Evolutionary conservation across 1,140 invertebrate species (phyloP).

Genomic region (Linepithema humile): DNA sequence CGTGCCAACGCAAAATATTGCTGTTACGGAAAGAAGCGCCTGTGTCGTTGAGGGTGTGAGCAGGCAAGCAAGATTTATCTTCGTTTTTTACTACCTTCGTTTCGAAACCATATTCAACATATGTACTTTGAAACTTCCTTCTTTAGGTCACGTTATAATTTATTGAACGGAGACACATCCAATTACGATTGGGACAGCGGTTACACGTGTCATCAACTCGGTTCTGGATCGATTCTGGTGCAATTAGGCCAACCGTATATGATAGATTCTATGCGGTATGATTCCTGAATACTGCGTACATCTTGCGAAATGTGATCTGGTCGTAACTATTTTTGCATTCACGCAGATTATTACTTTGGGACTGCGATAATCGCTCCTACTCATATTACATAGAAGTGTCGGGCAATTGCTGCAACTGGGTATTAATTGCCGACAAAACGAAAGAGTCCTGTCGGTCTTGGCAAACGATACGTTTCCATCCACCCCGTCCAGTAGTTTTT

Average conservation of each 20-base stretch:
- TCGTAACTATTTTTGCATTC: conserved; percentile 16
- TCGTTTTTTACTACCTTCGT: conserved; percentile 12
- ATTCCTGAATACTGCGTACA: not conserved
- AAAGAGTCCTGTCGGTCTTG: conserved; percentile 93
- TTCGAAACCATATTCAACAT: conserved; percentile 15
- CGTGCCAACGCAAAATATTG: conserved; percentile 96
- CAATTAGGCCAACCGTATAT: conserved; percentile 98
- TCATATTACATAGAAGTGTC: conserved; percentile 98
- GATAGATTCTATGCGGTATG: conserved; percentile 93
- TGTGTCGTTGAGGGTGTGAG: conserved; percentile 96
- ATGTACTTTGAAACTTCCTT: conserved; percentile 18
- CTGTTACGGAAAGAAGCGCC: conserved; percentile 94
- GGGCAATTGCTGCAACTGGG: conserved; percentile 95
- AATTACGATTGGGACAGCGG: conserved; percentile 99
- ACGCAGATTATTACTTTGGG: conserved; percentile 95
- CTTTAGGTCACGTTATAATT: conserved; percentile 94
- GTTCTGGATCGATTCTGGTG: conserved; percentile 96
- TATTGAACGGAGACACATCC: conserved; percentile 97
- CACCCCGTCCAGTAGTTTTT: conserved; percentile 93
- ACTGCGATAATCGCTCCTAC: conserved; percentile 98
- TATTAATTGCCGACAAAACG: conserved; percentile 92
- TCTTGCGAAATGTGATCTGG: not conserved
- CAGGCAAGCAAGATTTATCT: conserved; percentile 82
- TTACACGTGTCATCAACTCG: conserved; percentile 99
- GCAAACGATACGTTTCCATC: conserved; percentile 94